phyloP scores from a whole-genome alignment of 1,140 invertebrate genomes.

The Drosophila nasuta region DNA sequence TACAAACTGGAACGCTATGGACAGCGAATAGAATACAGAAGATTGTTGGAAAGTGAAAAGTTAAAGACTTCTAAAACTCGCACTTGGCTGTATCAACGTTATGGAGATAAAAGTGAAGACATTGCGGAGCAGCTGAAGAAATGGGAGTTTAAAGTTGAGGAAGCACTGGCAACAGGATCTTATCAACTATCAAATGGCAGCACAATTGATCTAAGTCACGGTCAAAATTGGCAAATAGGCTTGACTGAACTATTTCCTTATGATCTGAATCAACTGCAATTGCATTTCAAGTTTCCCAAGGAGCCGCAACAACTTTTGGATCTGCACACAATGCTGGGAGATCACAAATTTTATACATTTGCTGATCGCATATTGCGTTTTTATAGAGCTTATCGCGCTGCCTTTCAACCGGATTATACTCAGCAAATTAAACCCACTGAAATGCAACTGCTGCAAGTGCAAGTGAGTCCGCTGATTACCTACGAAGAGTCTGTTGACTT shows the following conservation, averaged over 20 bases:
- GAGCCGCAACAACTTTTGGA: slow-evolving; percentile 25
- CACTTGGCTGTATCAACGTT: slow-evolving; percentile 23
- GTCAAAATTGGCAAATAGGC: slow-evolving; percentile 36
- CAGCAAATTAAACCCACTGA: slow-evolving; percentile 19
- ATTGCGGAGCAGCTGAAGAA: slow-evolving; percentile 4
- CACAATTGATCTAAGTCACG: slow-evolving; percentile 21
- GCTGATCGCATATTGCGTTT: slow-evolving; percentile 35
- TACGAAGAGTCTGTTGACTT: slow-evolving; percentile 49
- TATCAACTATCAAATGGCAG: slow-evolving; percentile 31
- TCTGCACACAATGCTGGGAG: slow-evolving; percentile 34
- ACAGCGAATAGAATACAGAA: slow-evolving; percentile 36
- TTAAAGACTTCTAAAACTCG: neutral
- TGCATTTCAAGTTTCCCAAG: neutral
- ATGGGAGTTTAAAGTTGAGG: slow-evolving; percentile 13
- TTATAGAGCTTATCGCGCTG: slow-evolving; percentile 32
- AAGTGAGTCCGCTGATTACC: slow-evolving; percentile 35
- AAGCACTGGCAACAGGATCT: neutral
- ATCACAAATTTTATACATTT: slow-evolving; percentile 43
- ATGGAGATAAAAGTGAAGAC: neutral
- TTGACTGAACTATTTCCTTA: slow-evolving; percentile 49
- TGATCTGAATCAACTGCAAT: slow-evolving; percentile 32
- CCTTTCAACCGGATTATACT: slow-evolving; percentile 12
- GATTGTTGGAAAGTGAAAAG: neutral
- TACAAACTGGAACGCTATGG: slow-evolving; percentile 59
- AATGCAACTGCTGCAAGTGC: slow-evolving; percentile 22